Conservation (phyloP, 2,888 invertebrate species). For the Hypomecis punctinalis region DNA sequence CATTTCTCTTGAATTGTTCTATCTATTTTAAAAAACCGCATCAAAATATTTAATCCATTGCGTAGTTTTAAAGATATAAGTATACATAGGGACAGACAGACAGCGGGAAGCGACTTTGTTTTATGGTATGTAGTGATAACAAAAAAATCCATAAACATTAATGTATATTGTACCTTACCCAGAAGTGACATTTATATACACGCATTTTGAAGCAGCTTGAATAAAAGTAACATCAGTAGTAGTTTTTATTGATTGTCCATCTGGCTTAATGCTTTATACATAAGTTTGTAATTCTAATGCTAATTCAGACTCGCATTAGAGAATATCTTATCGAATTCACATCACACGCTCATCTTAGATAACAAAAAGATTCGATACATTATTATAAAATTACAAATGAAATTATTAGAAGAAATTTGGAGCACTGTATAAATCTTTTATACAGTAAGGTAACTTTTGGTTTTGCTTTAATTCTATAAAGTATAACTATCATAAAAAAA, state of each 20-base stretch:
- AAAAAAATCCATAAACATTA: no score
- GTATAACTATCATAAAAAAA: no score
- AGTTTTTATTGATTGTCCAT: conserved; percentile 13
- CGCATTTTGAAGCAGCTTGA: neutral
- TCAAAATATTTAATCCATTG: no score
- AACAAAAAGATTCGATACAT: conserved; percentile 28
- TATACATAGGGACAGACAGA: no score
- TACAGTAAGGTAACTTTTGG: conserved; percentile 3
- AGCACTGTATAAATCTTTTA: neutral
- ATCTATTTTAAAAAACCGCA: no score
- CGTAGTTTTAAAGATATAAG: no score
- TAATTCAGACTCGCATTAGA: conserved; percentile 17
- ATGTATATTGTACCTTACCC: neutral
- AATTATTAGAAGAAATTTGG: conserved; percentile 9
- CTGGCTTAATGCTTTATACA: conserved; percentile 19
- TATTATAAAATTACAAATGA: conserved; percentile 25
- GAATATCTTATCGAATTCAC: conserved; percentile 26
- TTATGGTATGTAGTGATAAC: no score
- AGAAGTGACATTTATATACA: neutral
- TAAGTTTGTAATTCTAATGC: conserved; percentile 22
- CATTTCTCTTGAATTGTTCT: no score
- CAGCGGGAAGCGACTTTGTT: no score
- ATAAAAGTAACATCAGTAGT: conserved; percentile 1
- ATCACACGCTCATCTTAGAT: conserved; percentile 20
- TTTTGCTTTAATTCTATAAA: no score